Conservation (phyloP, 2,888 invertebrate genomes). For the Cheilosia grossa region DNA sequence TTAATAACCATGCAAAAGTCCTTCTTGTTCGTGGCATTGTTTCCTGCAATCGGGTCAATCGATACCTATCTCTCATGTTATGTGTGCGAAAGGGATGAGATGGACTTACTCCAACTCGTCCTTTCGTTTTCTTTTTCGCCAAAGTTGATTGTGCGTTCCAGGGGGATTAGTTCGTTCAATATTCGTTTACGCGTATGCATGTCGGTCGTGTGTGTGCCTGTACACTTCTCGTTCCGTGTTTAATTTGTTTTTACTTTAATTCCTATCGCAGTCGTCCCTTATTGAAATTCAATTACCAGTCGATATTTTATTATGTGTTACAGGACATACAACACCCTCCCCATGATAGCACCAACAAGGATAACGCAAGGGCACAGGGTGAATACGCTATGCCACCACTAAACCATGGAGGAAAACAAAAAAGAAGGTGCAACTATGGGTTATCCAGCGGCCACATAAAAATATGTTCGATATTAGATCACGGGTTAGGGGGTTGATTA, state of each 20-base stretch:
- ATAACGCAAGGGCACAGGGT: slow-evolving; percentile 9
- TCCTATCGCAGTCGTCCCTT: slow-evolving; percentile 29
- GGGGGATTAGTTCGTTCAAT: slow-evolving; percentile 50
- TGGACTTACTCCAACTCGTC: slow-evolving; percentile 54
- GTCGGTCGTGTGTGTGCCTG: not conserved
- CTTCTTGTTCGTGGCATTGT: slow-evolving; percentile 33
- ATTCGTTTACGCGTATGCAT: not conserved
- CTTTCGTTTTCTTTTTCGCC: slow-evolving; percentile 50
- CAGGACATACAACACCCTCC: slow-evolving; percentile 21
- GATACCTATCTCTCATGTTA: slow-evolving; percentile 58
- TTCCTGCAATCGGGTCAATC: slow-evolving; percentile 71
- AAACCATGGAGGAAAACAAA: not conserved
- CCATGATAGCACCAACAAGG: slow-evolving; percentile 9
- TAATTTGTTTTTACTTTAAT: slow-evolving; percentile 65
- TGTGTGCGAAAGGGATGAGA: slow-evolving; percentile 20
- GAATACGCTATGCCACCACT: not conserved
- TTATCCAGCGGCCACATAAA: slow-evolving; percentile 46
- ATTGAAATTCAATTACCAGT: slow-evolving; percentile 67
- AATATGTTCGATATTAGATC: slow-evolving; percentile 73
- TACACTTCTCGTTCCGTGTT: slow-evolving; percentile 45
- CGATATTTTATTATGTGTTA: slow-evolving; percentile 71
- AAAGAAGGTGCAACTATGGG: slow-evolving; percentile 28
- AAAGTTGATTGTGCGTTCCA: slow-evolving; percentile 37
- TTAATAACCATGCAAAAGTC: slow-evolving; percentile 69
- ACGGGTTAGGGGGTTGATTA: slow-evolving; percentile 57